These are phyloP conservation scores for Hypothenemus hampei DNA, from an alignment of 1,140 invertebrate genomes.

Conservation along the genomic window DNA sequence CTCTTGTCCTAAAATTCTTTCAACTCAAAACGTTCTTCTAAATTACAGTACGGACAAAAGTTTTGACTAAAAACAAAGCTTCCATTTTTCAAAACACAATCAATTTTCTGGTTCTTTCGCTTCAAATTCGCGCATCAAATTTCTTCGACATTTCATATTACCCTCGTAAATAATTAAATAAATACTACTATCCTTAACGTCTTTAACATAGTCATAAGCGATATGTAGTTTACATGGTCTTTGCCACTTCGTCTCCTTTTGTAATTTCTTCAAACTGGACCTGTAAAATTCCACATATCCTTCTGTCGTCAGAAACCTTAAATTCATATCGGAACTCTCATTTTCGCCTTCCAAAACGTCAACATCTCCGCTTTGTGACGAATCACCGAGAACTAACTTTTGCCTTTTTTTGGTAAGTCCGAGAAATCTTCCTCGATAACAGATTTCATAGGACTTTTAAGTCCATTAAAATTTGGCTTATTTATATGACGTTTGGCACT, in stretches of 20 bases:
- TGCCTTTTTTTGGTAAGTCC: constrained; percentile 24
- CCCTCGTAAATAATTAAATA: constrained; percentile 54
- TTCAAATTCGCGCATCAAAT: constrained; percentile 47
- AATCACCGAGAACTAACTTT: constrained; percentile 29
- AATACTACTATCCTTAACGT: constrained; percentile 52
- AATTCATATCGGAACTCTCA: constrained; percentile 14
- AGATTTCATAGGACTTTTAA: constrained; percentile 26
- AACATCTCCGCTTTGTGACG: constrained; percentile 22
- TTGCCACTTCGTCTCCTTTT: constrained; percentile 51
- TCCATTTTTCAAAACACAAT: neutral
- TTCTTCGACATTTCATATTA: constrained; percentile 53
- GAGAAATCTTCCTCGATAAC: constrained; percentile 34
- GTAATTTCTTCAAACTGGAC: constrained; percentile 47
- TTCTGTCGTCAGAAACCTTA: constrained; percentile 40
- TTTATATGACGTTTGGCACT: constrained; percentile 10
- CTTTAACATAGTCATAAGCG: constrained; percentile 49
- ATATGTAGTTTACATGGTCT: constrained; percentile 54
- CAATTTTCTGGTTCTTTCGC: constrained; percentile 27
- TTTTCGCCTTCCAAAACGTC: constrained; percentile 31
- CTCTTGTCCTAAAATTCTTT: too few relatives aligned
- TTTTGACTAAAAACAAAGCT: neutral
- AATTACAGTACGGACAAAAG: neutral
- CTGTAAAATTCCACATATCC: constrained; percentile 52
- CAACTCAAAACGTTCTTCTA: neutral
- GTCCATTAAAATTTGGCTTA: constrained; percentile 7